Evolutionary conservation across 1,140 invertebrate species (phyloP).

Genomic region (Calliopsis andreniformis): DNA sequence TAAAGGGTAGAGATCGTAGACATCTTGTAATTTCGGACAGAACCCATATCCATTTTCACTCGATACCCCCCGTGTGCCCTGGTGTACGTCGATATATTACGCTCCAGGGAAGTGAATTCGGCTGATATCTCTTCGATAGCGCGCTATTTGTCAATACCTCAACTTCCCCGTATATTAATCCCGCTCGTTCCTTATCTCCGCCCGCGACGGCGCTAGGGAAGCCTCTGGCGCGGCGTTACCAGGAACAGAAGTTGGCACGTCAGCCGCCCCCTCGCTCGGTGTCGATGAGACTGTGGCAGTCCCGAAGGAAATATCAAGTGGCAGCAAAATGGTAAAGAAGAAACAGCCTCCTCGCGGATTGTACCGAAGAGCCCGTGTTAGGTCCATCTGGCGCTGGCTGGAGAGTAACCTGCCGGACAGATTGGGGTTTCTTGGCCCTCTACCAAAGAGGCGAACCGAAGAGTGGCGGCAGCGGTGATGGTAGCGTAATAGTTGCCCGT

Average conservation of each 20-base stretch:
- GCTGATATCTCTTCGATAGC: not conserved
- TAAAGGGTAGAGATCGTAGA: not conserved
- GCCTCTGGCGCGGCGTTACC: not conserved
- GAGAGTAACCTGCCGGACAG: slow-evolving; percentile 71
- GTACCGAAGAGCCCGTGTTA: slow-evolving; percentile 52
- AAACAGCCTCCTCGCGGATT: slow-evolving; percentile 55
- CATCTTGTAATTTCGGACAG: not conserved
- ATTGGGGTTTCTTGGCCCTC: slow-evolving; percentile 79
- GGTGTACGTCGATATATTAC: not conserved
- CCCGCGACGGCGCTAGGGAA: no score
- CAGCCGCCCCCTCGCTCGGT: slow-evolving; percentile 22
- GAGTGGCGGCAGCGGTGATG: slow-evolving; percentile 48
- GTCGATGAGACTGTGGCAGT: slow-evolving; percentile 54
- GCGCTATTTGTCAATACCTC: not conserved
- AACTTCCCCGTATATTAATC: not conserved
- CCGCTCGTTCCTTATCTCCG: not conserved
- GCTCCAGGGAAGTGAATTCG: not conserved
- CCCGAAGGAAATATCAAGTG: slow-evolving; percentile 65
- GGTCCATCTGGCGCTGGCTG: slow-evolving; percentile 75
- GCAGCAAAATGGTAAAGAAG: slow-evolving; percentile 58
- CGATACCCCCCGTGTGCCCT: not conserved
- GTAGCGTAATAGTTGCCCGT: slow-evolving; percentile 58
- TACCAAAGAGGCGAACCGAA: slow-evolving; percentile 73
- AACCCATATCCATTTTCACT: not conserved
- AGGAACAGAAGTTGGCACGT: slow-evolving; percentile 50